Conservation (phyloP, 1,140 invertebrate species). For the Yoshiicerus persimilis region DNA sequence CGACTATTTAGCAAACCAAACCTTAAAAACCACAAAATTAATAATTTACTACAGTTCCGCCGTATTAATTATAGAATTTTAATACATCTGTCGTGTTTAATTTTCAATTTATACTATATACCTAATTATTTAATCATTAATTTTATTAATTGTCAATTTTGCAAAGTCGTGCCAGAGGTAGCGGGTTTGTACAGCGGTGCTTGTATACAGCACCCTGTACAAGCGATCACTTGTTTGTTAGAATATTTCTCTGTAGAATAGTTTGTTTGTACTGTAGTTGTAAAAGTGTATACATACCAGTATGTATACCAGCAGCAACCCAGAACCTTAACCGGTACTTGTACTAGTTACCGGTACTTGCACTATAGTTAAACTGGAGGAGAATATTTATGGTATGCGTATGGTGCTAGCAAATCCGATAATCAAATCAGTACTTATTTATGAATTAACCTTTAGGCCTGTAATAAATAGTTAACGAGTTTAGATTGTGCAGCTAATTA, state of each 20-base stretch:
- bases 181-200: background rate
- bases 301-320: no score
- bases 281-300: no score
- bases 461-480: background rate
- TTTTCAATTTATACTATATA: background rate
- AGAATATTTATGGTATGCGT: background rate
- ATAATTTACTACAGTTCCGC: no score
- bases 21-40: no score
- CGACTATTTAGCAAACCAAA: no score
- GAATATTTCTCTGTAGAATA: background rate
- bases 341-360: no score
- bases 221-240: background rate
- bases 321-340: no score
- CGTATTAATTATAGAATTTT: no score
- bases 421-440: background rate
- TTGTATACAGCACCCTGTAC: no score
- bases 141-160: background rate
- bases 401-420: background rate
- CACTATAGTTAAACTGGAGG: background rate
- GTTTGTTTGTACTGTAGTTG: background rate
- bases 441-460: background rate
- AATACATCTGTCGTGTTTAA: background rate
- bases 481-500: background rate
- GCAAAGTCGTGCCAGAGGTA: background rate
- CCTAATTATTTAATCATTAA: background rate